phyloP scores from a whole-genome alignment of 2,113 vertebrate species.

The Sapajus apella region DNA sequence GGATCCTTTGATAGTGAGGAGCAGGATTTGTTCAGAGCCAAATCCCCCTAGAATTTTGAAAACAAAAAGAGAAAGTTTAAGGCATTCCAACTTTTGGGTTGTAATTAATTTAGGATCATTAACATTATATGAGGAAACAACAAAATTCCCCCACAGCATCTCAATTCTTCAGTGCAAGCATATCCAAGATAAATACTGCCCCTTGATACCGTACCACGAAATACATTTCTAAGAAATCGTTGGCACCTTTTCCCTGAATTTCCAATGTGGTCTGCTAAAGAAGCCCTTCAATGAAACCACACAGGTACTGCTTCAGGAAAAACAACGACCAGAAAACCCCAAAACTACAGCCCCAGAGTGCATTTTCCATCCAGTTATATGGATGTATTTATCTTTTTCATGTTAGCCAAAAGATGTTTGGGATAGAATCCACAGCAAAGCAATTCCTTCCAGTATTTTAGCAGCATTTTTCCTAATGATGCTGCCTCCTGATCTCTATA shows the following conservation, averaged over 20 bases:
- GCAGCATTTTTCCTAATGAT: background rate
- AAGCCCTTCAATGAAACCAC: conserved; percentile 52
- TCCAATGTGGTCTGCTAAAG: conserved; percentile 50
- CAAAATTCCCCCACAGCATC: conserved; percentile 56
- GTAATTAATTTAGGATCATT: conserved; percentile 74
- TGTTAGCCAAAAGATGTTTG: conserved; percentile 46
- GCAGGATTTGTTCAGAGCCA: conserved; percentile 78
- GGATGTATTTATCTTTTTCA: conserved; percentile 21
- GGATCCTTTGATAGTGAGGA: conserved; percentile 82
- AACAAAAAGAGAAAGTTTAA: conserved; percentile 81
- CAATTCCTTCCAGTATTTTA: background rate
- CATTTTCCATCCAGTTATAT: conserved; percentile 38
- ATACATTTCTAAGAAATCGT: conserved; percentile 64
- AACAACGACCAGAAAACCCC: background rate
- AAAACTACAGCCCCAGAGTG: background rate
- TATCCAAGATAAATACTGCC: conserved; percentile 75
- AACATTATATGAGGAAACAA: conserved; percentile 70
- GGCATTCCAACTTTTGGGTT: conserved; percentile 77
- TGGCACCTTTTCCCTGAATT: conserved; percentile 63
- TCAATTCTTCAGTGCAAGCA: conserved; percentile 29
- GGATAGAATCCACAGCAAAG: background rate
- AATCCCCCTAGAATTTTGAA: conserved; percentile 78
- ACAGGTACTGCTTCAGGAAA: conserved; percentile 34
- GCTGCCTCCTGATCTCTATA: background rate
- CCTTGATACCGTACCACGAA: conserved; percentile 59